These are phyloP conservation scores for Ashinkailepas kermadecensis DNA, from an alignment of 2,888 invertebrate species.

Conservation along the genomic window DNA sequence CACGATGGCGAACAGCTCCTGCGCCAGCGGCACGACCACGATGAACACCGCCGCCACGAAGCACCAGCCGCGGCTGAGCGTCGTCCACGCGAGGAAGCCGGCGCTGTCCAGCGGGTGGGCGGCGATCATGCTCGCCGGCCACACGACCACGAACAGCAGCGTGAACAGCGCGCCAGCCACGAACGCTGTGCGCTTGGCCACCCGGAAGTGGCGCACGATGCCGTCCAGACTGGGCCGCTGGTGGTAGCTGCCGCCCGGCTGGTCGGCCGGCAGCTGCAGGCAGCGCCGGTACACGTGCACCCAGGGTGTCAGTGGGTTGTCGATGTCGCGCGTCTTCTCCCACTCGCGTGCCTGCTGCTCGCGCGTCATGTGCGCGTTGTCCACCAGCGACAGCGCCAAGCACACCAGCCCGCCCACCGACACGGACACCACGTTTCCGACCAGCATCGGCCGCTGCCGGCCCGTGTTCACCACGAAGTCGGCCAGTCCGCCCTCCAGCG, in stretches of 20 bases:
- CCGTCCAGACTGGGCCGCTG: neutral
- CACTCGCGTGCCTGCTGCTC: conserved; percentile 35
- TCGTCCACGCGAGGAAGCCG: conserved; percentile 27
- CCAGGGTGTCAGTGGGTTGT: conserved; percentile 44
- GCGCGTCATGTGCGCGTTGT: neutral
- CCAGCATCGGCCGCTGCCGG: conserved; percentile 40
- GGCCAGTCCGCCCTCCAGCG: conserved; percentile 38
- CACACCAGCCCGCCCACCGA: conserved; percentile 39
- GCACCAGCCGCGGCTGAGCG: conserved; percentile 25
- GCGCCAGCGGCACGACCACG: conserved; percentile 26
- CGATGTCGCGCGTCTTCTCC: conserved; percentile 44
- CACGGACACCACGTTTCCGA: conserved; percentile 41
- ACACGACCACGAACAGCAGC: conserved; percentile 27
- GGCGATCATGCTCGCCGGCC: conserved; percentile 29
- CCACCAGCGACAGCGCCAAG: conserved; percentile 33
- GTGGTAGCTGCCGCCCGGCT: neutral
- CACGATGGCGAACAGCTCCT: conserved; percentile 18
- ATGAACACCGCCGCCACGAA: conserved; percentile 28
- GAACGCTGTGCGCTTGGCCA: conserved; percentile 26
- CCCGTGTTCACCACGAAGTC: conserved; percentile 38
- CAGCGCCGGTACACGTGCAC: conserved; percentile 36
- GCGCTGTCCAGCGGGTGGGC: conserved; percentile 22
- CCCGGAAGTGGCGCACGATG: neutral
- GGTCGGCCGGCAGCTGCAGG: neutral
- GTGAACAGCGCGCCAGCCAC: conserved; percentile 26